Evolutionary conservation across 2,888 invertebrate genomes (phyloP), one percentile per base, ranked within the genome.

Genomic region (Tipula lateralis): DNA sequence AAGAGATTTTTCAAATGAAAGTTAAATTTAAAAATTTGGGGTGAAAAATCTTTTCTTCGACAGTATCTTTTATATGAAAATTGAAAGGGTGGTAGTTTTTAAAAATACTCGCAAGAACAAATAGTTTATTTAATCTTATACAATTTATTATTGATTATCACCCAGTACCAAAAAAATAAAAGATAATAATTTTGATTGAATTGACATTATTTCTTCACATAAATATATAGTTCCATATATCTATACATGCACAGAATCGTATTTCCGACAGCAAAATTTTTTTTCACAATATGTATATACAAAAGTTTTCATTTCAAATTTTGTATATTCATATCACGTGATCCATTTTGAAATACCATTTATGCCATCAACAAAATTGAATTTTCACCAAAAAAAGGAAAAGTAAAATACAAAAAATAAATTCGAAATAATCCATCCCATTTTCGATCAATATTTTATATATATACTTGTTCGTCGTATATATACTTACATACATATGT

Each of bases 221-320:
- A 24, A 66, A 66, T 66, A 66, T 66, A 24, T 39, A 39, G 24
- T 1, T 66, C 13, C n/a, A n/a, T 39, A 6, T 66, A 66, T n/a
- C 7, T 24, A 12, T 16, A 44, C n/a, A 44, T 66, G 24, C 12
- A 19, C 66, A 66, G 66, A 66, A 66, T 66, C 66, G 66, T 66
- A 66, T 66, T 66, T 66, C 66, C 66, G 66, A 66, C 66, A 66
- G 24, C 66, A 66, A 66, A 66, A 66, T 66, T 19, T 66, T n/a
- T n/a, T 9, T 66, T 66, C 66, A 66, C 66, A 66, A 66, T 66
- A n/a, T n/a, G n/a, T n/a, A n/a, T n/a, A 66, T 24, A 66, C 66
- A 66, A 66, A 66, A 66, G 66, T 66, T 66, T 66, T 66, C 66
- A 66, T 66, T 66, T 66, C 66, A 66, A 66, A 66, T 66, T 66